A percentile compares a stretch with the other conserved stretches of the same genome.
Evolutionary conservation across 2,888 invertebrate genomes (phyloP).

Genomic region (Microctonus aethiopoides): DNA sequence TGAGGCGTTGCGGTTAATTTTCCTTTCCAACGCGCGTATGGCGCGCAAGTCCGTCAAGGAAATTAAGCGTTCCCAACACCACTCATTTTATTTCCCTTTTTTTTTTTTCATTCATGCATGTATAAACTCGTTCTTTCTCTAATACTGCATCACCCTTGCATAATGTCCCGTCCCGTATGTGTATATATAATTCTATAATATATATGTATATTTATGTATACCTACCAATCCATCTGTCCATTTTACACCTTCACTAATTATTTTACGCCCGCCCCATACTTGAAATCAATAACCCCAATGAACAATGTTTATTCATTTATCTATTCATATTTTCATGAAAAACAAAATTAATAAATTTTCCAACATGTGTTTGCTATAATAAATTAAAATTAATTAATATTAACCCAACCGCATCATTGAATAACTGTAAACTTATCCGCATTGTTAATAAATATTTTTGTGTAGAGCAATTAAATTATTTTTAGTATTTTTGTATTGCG

Average conservation of each 20-base stretch:
- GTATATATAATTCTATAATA: not conserved
- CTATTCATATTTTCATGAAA: no score
- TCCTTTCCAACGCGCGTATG: slow-evolving; percentile 21
- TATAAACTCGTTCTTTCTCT: slow-evolving; percentile 5
- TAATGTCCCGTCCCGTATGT: slow-evolving; percentile 1
- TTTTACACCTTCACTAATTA: slow-evolving; percentile 22
- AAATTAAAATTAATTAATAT: slow-evolving; percentile 1
- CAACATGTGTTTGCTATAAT: not conserved
- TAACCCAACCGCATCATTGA: not conserved
- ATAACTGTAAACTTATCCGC: not conserved
- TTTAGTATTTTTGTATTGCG: no score
- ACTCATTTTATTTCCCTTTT: not conserved
- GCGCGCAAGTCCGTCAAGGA: slow-evolving; percentile 29
- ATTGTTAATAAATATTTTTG: no score
- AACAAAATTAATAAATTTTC: not conserved
- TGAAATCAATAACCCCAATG: slow-evolving; percentile 23
- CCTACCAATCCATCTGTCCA: slow-evolving; percentile 13
- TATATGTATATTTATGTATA: not conserved
- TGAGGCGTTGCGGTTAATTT: slow-evolving; percentile 33
- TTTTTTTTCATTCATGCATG: no score
- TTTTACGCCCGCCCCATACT: slow-evolving; percentile 16
- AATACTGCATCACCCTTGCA: not conserved
- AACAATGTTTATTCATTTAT: slow-evolving; percentile 2
- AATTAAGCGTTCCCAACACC: slow-evolving; percentile 29
- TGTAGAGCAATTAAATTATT: no score